phyloP scores from a whole-genome alignment of 1,140 invertebrate species.

The Cyrtorhinus lividipennis region DNA sequence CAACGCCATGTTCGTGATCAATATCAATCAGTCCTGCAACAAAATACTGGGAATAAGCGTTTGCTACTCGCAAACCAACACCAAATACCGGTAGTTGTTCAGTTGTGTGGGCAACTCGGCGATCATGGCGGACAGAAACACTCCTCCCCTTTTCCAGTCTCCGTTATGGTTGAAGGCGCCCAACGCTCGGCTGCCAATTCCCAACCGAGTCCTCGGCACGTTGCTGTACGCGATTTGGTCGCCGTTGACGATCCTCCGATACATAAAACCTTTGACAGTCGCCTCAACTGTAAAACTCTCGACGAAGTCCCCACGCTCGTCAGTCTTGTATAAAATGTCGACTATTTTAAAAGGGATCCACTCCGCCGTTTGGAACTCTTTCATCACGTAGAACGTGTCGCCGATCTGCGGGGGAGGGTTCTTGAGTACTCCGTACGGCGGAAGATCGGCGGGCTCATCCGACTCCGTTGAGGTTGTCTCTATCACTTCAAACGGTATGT shows the following conservation, averaged over 20 bases:
- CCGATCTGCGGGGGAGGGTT: not conserved
- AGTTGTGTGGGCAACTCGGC: not conserved
- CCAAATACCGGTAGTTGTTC: not conserved
- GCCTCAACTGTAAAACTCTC: not conserved
- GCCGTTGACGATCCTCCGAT: not conserved
- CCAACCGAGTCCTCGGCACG: not conserved
- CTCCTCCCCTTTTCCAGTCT: not conserved
- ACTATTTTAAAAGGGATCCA: not conserved
- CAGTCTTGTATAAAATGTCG: not conserved
- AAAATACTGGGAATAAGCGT: no score
- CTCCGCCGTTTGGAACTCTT: not conserved
- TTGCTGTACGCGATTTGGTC: not conserved
- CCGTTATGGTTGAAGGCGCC: not conserved
- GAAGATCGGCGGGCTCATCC: not conserved
- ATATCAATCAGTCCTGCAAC: no score
- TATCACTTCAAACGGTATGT: not conserved
- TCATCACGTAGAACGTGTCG: not conserved
- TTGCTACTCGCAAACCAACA: no score
- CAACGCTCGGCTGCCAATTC: not conserved
- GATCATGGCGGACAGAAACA: not conserved
- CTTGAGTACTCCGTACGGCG: not conserved
- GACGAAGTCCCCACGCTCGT: not conserved
- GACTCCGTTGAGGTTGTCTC: not conserved
- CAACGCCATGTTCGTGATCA: no score
- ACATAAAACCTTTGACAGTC: not conserved